A percentile compares a stretch with the other conserved stretches of the same genome.
Conservation (phyloP, 2,888 invertebrate genomes). For the Nebria salina region DNA sequence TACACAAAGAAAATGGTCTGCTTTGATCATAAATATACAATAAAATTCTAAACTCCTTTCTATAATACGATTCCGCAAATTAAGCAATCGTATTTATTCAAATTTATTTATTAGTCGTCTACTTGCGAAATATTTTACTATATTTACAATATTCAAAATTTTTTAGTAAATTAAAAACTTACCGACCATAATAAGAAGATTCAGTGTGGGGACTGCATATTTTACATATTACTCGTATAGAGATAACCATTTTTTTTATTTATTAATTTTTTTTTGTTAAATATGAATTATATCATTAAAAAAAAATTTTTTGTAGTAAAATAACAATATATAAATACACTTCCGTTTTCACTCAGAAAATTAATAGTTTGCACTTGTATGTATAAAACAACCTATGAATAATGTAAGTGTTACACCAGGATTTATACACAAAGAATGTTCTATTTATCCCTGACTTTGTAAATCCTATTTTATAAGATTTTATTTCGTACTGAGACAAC, state of each 20-base stretch:
- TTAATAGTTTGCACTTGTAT: neutral
- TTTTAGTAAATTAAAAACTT: no score
- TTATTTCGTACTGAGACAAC: no score
- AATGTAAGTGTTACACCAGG: neutral
- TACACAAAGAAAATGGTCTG: neutral
- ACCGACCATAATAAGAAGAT: no score
- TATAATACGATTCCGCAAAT: neutral
- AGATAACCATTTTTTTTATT: no score
- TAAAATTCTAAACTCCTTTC: neutral
- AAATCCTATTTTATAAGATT: neutral
- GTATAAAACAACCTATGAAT: neutral
- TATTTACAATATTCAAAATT: neutral
- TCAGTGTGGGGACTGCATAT: no score
- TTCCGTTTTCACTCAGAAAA: neutral
- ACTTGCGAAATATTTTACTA: neutral
- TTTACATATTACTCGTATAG: no score
- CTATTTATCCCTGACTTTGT: neutral
- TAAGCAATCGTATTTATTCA: neutral
- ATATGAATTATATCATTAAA: no score
- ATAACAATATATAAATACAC: neutral
- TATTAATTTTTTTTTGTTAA: no score
- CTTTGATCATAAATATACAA: neutral
- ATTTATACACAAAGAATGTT: neutral
- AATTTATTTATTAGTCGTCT: neutral
- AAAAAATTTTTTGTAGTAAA: no score